Evolutionary conservation across 2,797 vertebrate species (phyloP).

Genomic region (Poeciliopsis gracilis): DNA sequence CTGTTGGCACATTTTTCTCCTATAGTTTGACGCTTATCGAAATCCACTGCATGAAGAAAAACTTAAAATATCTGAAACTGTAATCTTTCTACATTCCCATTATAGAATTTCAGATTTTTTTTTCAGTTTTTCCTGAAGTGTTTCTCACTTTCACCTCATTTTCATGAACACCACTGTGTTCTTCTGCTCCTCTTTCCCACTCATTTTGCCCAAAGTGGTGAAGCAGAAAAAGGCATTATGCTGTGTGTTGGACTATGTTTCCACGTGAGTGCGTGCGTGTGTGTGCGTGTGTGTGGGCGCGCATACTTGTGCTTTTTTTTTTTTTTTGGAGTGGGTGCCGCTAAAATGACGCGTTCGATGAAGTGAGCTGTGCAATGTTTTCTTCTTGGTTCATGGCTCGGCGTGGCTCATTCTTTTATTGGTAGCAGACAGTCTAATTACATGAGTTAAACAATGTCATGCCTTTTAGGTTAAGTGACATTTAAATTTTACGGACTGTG

Average conservation of each 20-base stretch:
- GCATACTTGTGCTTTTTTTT: slow-evolving; percentile 38
- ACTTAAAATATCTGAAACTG: slow-evolving; percentile 18
- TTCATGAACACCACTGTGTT: slow-evolving; percentile 46
- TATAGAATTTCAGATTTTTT: slow-evolving; percentile 44
- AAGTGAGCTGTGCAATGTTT: slow-evolving; percentile 40
- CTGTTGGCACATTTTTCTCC: slow-evolving; percentile 16
- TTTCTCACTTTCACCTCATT: slow-evolving; percentile 56
- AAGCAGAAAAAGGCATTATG: slow-evolving; percentile 52
- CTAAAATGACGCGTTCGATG: slow-evolving; percentile 47
- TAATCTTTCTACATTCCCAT: slow-evolving; percentile 24
- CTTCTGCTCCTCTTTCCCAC: slow-evolving; percentile 60
- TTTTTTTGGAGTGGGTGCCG: slow-evolving; percentile 54
- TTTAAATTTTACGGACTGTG: slow-evolving; percentile 34
- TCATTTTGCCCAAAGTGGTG: slow-evolving; percentile 58
- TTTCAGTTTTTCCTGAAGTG: slow-evolving; percentile 47
- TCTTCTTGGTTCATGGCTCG: slow-evolving; percentile 17
- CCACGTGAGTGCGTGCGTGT: neutral
- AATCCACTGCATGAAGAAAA: neutral
- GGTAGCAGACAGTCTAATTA: slow-evolving; percentile 23
- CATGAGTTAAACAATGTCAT: slow-evolving; percentile 27
- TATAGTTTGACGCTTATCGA: slow-evolving; percentile 19
- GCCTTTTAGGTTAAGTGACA: slow-evolving; percentile 34
- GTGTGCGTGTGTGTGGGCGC: slow-evolving; percentile 26
- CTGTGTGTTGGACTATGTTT: slow-evolving; percentile 24
- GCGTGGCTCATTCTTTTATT: slow-evolving; percentile 32